These are phyloP conservation scores for Polyergus mexicanus DNA, from an alignment of 1,140 invertebrate genomes.

Conservation along the genomic window DNA sequence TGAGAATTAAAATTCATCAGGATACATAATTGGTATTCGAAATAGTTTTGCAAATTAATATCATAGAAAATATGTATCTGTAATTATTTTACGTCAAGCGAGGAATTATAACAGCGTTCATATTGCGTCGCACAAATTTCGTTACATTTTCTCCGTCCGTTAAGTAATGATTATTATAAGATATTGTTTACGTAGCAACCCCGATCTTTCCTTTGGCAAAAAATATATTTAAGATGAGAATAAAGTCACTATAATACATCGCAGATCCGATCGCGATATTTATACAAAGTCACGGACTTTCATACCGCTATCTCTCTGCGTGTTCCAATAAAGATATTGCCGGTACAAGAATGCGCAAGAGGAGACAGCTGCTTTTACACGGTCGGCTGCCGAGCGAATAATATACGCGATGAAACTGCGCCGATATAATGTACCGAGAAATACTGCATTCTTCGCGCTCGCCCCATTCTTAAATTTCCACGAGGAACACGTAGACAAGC, in stretches of 20 bases:
- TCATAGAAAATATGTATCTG: not conserved
- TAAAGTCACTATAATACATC: conserved; percentile 3
- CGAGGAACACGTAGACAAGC: conserved; percentile 43
- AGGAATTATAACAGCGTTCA: not conserved
- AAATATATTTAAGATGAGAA: conserved; percentile 11
- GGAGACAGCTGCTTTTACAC: conserved; percentile 57
- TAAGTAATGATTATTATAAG: not conserved
- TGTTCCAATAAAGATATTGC: conserved; percentile 55
- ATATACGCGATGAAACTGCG: conserved; percentile 52
- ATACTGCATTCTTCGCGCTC: conserved; percentile 33
- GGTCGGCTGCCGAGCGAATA: conserved; percentile 49
- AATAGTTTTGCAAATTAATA: conserved; percentile 53
- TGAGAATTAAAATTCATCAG: conserved; percentile 11
- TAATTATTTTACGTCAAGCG: conserved; percentile 9
- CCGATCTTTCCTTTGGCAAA: not conserved
- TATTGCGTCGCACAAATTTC: not conserved
- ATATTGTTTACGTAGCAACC: not conserved
- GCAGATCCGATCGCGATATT: conserved; percentile 13
- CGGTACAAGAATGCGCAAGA: conserved; percentile 44
- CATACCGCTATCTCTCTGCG: conserved; percentile 21
- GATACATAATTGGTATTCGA: conserved; percentile 12
- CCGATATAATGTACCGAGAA: conserved; percentile 50
- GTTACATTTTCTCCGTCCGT: not conserved
- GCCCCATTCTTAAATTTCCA: conserved; percentile 30
- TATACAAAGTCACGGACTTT: conserved; percentile 48